These are phyloP conservation scores for Portunus trituberculatus DNA, from an alignment of 1,140 invertebrate genomes.

Conservation along the genomic window DNA sequence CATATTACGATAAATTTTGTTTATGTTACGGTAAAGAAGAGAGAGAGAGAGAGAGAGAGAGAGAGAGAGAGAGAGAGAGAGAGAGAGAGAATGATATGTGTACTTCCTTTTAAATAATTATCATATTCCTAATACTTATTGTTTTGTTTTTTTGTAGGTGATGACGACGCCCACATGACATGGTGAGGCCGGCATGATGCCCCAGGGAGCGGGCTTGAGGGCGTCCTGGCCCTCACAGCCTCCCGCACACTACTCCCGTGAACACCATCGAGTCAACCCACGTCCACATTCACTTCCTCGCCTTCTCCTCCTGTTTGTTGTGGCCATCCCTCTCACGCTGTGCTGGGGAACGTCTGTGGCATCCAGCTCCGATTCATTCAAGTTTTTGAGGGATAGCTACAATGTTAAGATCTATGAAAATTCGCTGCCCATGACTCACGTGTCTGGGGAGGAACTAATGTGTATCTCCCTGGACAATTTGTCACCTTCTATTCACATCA, in stretches of 20 bases:
- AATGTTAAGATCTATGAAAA: constrained; percentile 77
- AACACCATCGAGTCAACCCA: not conserved
- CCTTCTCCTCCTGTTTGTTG: constrained; percentile 37
- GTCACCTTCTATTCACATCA: constrained; percentile 82
- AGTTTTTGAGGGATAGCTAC: constrained; percentile 68
- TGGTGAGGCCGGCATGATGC: constrained; percentile 60
- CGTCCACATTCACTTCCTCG: constrained; percentile 24
- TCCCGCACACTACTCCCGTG: constrained; percentile 40
- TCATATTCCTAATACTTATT: not conserved
- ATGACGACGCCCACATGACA: constrained; percentile 60
- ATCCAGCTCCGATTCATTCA: constrained; percentile 28
- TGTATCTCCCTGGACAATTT: constrained; percentile 85
- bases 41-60: not conserved
- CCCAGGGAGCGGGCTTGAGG: constrained; percentile 67
- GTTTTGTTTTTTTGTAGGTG: constrained; percentile 46
- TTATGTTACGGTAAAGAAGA: not conserved
- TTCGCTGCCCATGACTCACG: constrained; percentile 85
- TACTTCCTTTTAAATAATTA: not conserved
- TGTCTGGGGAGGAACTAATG: constrained; percentile 85
- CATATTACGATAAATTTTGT: too few relatives aligned
- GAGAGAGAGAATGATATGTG: not conserved
- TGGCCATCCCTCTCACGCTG: constrained; percentile 3
- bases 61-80: constrained; percentile 25
- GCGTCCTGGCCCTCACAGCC: constrained; percentile 57
- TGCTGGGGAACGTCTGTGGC: not conserved